Base-by-base conservation (phyloP, 2,113 vertebrate species). In the Chloropsis cyanopogon region DNA sequence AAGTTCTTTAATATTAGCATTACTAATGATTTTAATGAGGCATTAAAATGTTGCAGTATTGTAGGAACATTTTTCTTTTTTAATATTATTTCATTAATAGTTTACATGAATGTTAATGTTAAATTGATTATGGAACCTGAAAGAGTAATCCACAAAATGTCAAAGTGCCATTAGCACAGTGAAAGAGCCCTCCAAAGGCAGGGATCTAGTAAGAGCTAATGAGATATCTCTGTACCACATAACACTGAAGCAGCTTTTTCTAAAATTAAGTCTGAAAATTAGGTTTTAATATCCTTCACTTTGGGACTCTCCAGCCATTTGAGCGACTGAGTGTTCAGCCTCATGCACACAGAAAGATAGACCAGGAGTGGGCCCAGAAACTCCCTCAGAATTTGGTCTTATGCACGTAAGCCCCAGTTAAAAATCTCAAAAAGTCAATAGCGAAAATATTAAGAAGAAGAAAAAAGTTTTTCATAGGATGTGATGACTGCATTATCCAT, bases 21-120 rank as follows among this genome's bases (percentile, higher is more conserved):
- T 98, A 98, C 98, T 98, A 98, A 98, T 98, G 98, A 97, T 98
- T 98, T 98, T 98, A 98, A 98, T 98, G 98, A 98, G 98, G 97
- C 98, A 98, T 98, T 98, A 98, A 98, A 98, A 98, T 98, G 98
- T 98, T 98, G 97, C 96, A 96, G 94, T 97, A 98, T 97, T 98
- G 92, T 97, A 96, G 96, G 97, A 97, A 98, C 98, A 98, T 98
- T 98, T 98, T 98, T 98, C 98, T 98, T 98, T 98, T 97, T 97
- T 88, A 98, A 97, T 97, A 98, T 98, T 97, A 98, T 98, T 98
- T 97, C 98, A 98, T 98, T 98, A 98, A 98, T 98, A 98, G 98
- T 98, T 98, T 97, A 97, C 97, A 98, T 95, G 96, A 98, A 96
- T 97, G 96, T 98, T 97, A 96, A 97, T 97, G 95, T 95, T 97